Conservation (phyloP, 2,113 vertebrate species). For the sheep (Ovis aries) region DNA sequence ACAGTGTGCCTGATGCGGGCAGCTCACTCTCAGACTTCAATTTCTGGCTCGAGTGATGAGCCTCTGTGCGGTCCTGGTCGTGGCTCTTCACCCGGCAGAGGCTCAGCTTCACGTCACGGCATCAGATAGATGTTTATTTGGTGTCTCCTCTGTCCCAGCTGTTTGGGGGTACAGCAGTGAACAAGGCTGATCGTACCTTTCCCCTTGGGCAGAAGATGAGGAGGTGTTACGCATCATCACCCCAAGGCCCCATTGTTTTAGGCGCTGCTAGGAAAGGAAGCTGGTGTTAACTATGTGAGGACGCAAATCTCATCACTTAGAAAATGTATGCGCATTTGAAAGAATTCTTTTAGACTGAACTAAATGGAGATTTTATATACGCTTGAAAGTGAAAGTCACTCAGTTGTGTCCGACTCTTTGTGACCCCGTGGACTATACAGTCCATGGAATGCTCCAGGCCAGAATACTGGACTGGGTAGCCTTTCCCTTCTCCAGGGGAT, state of each 20-base stretch:
- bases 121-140: neutral
- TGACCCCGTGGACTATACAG: neutral
- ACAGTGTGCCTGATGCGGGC: neutral
- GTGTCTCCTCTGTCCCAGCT: neutral
- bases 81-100: neutral
- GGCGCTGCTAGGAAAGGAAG: neutral
- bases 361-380: neutral
- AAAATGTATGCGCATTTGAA: neutral
- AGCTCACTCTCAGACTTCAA: neutral
- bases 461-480: neutral
- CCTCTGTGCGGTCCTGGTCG: neutral
- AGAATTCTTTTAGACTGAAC: neutral
- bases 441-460: neutral
- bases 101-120: neutral
- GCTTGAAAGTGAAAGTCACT: neutral
- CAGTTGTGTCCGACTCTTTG: neutral
- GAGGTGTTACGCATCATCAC: neutral
- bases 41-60: neutral
- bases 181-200: neutral
- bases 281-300: neutral
- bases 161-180: neutral
- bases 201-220: neutral
- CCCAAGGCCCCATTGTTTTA: neutral
- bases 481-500: neutral
- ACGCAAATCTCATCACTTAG: neutral